Conservation (phyloP, 2,888 invertebrate species). For the Chirona hameri region DNA sequence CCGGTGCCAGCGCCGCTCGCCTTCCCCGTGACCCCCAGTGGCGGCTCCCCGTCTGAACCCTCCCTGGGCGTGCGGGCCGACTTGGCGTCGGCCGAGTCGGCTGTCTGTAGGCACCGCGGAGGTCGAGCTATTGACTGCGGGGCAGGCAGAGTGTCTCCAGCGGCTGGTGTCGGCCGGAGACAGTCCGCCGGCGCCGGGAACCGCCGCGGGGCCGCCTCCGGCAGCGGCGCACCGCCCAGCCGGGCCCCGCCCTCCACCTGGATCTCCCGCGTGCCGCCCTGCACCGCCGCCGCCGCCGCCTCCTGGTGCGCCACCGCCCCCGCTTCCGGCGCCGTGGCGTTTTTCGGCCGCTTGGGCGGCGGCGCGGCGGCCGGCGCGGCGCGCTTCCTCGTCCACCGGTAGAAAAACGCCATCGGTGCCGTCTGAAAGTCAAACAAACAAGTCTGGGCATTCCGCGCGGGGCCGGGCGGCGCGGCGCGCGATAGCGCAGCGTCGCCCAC, state of each 20-base stretch:
- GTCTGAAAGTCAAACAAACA: background rate
- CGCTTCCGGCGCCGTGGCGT: background rate
- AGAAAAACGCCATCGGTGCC: conserved; percentile 26
- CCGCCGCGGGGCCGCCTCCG: background rate
- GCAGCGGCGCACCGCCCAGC: background rate
- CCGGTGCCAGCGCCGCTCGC: background rate
- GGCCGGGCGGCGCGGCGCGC: conserved; percentile 2
- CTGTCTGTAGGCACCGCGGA: background rate
- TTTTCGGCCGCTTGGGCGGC: background rate
- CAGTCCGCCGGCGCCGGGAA: background rate
- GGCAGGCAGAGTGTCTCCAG: background rate
- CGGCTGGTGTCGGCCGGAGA: background rate
- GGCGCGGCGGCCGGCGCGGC: background rate
- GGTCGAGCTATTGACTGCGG: background rate
- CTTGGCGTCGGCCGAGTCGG: background rate
- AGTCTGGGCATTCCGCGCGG: background rate
- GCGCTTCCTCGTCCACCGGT: conserved; percentile 7
- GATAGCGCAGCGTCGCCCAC: background rate
- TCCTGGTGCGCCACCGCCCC: background rate
- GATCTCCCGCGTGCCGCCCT: background rate
- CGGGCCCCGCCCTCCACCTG: background rate
- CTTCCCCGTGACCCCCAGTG: background rate
- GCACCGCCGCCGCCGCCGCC: background rate
- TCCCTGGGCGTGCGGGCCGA: background rate
- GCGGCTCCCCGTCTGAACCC: background rate